phyloP scores from a whole-genome alignment of 2,888 invertebrate genomes.

The Catocala nupta region DNA sequence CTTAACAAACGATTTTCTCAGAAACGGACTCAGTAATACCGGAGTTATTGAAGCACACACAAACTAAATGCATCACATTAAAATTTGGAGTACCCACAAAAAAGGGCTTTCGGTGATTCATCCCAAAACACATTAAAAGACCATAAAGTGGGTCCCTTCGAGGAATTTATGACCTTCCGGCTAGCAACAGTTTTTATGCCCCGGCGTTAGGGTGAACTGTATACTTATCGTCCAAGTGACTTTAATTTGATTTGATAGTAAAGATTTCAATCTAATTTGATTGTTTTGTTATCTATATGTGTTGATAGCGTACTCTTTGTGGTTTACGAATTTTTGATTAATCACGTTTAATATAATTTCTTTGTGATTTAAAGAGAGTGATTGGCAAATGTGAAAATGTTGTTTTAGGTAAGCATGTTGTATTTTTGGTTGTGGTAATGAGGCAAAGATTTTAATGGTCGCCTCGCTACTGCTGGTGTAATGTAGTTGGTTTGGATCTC shows the following conservation, averaged over 20 bases:
- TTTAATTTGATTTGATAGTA: slow-evolving; percentile 1
- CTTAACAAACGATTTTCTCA: slow-evolving; percentile 11
- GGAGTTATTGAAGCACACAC: slow-evolving; percentile 3
- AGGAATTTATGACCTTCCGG: slow-evolving; percentile 35
- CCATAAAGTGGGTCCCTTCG: slow-evolving; percentile 30
- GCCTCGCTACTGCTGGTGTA: too few species aligned
- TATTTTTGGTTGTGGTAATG: too few species aligned
- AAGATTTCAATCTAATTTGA: too few species aligned
- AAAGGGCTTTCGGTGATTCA: slow-evolving; percentile 36
- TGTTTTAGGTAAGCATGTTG: too few species aligned
- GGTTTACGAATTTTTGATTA: too few species aligned
- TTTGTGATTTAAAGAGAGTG: too few species aligned
- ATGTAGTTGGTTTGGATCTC: too few species aligned
- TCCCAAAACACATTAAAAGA: slow-evolving; percentile 14
- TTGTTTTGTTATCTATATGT: too few species aligned
- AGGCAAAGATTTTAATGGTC: too few species aligned
- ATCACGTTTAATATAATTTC: too few species aligned
- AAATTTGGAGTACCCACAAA: slow-evolving; percentile 11
- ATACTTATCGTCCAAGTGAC: slow-evolving; percentile 7
- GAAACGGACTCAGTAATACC: slow-evolving; percentile 20
- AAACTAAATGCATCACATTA: slow-evolving; percentile 12
- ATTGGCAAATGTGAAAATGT: too few species aligned
- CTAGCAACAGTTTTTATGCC: slow-evolving; percentile 32
- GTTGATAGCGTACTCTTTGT: too few species aligned
- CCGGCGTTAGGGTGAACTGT: slow-evolving; percentile 25